phyloP scores from a whole-genome alignment of 2,888 invertebrate species.

The Pyrrhia umbra region DNA sequence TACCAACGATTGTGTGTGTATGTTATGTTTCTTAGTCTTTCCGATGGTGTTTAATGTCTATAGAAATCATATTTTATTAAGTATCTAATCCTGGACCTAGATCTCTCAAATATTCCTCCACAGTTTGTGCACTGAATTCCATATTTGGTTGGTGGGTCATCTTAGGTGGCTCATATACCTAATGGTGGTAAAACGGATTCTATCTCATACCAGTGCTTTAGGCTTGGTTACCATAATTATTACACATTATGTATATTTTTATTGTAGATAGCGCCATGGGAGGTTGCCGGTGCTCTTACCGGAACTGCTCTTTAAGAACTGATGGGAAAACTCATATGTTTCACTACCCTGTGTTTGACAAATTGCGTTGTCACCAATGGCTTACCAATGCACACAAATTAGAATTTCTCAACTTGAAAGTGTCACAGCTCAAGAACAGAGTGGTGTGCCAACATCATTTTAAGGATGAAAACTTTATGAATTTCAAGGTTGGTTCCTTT shows the following conservation, averaged over 20 bases:
- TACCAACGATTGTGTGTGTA: no score
- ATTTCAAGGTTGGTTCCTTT: conserved; percentile 79
- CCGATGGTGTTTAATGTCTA: no score
- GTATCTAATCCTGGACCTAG: no score
- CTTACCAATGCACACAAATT: conserved; percentile 88
- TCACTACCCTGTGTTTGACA: conserved; percentile 91
- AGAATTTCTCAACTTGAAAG: conserved; percentile 88
- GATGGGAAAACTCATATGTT: conserved; percentile 90
- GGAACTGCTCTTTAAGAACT: conserved; percentile 87
- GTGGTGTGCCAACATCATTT: conserved; percentile 91
- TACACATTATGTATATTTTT: background rate
- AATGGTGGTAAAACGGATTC: no score
- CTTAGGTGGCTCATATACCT: no score
- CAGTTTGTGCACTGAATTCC: no score
- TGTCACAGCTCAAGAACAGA: conserved; percentile 91
- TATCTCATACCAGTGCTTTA: background rate
- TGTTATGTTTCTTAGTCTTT: no score
- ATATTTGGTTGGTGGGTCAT: no score
- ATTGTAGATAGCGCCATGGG: conserved; percentile 82
- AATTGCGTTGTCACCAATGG: conserved; percentile 90
- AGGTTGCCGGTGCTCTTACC: conserved; percentile 90
- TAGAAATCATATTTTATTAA: no score
- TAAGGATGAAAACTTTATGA: conserved; percentile 88
- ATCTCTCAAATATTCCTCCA: no score
- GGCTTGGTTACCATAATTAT: no score